Base-by-base conservation (phyloP, 2,113 vertebrate species). In the Neogobius melanostomus region DNA sequence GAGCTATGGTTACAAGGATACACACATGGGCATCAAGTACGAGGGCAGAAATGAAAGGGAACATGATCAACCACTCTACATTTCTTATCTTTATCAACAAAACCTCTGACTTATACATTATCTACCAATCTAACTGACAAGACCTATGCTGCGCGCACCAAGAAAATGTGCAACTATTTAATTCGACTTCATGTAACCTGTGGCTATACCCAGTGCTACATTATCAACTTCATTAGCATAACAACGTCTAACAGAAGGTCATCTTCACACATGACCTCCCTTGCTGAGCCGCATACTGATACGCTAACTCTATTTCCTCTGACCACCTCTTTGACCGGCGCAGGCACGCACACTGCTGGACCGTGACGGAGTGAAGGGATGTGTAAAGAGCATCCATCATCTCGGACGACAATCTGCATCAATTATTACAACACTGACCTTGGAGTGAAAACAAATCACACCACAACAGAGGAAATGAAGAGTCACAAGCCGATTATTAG, bases 321-420 rank as follows among this genome's bases (percentile, higher is more conserved):
- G 6, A 4, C 44, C 28, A 36, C 12, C n/a, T 54, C 21, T 51
- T 53, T 64, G 66, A 72, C 46, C 11, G 11, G 57, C n/a, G 43
- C 2, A 47, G 3, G 28, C 28, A 21, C 21, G 21, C 45, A 50
- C 47, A 47, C 15, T 12, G 12, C 12, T 66, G 60, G 64, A 63
- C 63, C 52, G 64, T 63, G 60, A 49, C 9, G 17, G 62, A 71
- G 60, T 48, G 60, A 79, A 61, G 68, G 50, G 79, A 81, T 69
- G 68, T 64, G 65, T 77, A 64, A 71, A 68, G 49, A 77, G 60
- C 69, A 4, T 84, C 77, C 63, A 71, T 82, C 87, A 82, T 74
- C 49, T 68, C 63, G 53, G 50, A 82, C 72, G 6, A 69, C 80
- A 51, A 74, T 82, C 72, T 74, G 43, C 0, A n/a, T 78, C 76